Base-by-base conservation (phyloP, 2,888 invertebrate species). In the Cosmorhoe ocellata region DNA sequence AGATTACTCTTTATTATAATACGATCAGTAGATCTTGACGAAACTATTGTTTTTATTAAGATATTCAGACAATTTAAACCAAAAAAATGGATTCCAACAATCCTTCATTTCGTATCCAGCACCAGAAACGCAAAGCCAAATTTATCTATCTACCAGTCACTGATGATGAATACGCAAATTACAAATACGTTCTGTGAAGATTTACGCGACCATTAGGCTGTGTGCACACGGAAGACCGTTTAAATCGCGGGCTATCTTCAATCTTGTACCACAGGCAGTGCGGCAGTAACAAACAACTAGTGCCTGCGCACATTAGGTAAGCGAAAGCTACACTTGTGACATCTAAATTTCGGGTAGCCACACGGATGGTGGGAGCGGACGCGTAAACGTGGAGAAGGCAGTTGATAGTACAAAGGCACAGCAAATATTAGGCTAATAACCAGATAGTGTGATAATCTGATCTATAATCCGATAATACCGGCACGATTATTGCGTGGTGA, bases 301-400 rank as follows among this genome's bases (percentile, higher is more conserved):
- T 48, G 54, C 47, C 46, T 70, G 77, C 70, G 70, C 74, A 72
- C 73, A 70, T 79, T 76, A 81, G 83, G 83, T 84, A 85, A 83
- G 77, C 66, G 80, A 81, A 84, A 84, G 84, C 85, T 74, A 74
- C 75, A 78, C 79, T 84, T 81, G 87, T 88, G 85, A 88, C 89
- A 88, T 84, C 89, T 89, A 89, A 89, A 89, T 89, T 89, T 89
- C 79, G 88, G 87, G 72, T 76, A 84, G 83, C 84, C 85, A 61
- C 85, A 83, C 70, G 72, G 67, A 69, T 67, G 67, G 70, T 24
- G 48, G 31, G 41, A 5, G 10, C 44, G 37, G 59, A 22, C 42
- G 22, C 46, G 28, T 51, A 53, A 58, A 51, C 10, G 0, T 6
- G 58, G 69, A 69, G 11, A n/a, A 22, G 65, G 45, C 42, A 39